These are phyloP conservation scores for Papilio polytes DNA, from an alignment of 1,140 invertebrate species.

Conservation along the genomic window DNA sequence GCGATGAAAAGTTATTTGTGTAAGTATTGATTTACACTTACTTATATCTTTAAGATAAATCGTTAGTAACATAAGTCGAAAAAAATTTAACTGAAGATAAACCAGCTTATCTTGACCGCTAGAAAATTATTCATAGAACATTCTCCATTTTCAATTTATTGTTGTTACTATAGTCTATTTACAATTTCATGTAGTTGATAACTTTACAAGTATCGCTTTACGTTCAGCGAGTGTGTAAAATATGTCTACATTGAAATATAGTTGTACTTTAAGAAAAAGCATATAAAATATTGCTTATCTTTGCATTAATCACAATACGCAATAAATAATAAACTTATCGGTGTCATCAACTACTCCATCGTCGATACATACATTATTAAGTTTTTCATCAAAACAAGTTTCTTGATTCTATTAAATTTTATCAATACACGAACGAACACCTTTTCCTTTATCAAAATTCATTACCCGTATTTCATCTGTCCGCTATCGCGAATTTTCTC, in stretches of 20 bases:
- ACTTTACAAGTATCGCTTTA: constrained; percentile 19
- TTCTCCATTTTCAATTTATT: background rate
- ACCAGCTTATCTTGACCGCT: background rate
- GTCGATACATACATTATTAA: constrained; percentile 61
- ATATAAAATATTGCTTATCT: constrained; percentile 36
- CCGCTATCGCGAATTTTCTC: constrained; percentile 80
- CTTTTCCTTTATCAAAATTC: constrained; percentile 78
- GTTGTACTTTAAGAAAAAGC: constrained; percentile 33
- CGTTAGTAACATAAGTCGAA: background rate
- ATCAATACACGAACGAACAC: constrained; percentile 61
- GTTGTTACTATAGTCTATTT: constrained; percentile 26
- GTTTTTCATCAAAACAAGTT: constrained; percentile 68
- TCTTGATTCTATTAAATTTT: constrained; percentile 63
- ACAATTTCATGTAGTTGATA: constrained; percentile 10
- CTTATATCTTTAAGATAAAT: background rate
- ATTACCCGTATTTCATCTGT: constrained; percentile 81
- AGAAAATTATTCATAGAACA: background rate
- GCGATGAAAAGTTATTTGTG: background rate
- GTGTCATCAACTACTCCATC: constrained; percentile 52
- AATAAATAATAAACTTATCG: constrained; percentile 62
- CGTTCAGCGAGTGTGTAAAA: constrained; percentile 26
- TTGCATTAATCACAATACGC: constrained; percentile 36
- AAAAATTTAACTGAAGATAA: background rate
- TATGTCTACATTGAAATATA: constrained; percentile 37
- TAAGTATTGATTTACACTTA: background rate